Percentiles rank a stretch among this genome's conserved stretches.
phyloP scores from a whole-genome alignment of 2,113 vertebrate genomes.

The Zapornia atra region DNA sequence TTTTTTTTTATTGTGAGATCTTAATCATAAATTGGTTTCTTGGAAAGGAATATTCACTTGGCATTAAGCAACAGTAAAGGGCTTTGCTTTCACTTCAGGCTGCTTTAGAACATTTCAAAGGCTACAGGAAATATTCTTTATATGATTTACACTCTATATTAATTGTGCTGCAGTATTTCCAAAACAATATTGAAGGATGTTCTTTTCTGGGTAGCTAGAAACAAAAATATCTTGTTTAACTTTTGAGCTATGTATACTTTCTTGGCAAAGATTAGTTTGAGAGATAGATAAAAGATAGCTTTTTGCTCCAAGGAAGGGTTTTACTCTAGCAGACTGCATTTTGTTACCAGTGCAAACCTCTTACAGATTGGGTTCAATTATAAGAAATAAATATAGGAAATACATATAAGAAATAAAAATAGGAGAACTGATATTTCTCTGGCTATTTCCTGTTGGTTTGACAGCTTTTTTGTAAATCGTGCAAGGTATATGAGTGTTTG shows the following conservation, averaged over 20 bases:
- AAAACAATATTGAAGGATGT: constrained; percentile 63
- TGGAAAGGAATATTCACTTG: constrained; percentile 69
- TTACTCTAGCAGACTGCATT: constrained; percentile 13
- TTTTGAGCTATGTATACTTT: constrained; percentile 54
- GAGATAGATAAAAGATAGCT: constrained; percentile 12
- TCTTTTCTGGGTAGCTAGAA: constrained; percentile 60
- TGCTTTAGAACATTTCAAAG: constrained; percentile 53
- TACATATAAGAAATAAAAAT: neutral
- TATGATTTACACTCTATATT: constrained; percentile 60
- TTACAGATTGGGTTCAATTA: neutral
- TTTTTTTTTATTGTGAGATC: constrained; percentile 20
- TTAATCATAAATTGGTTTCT: constrained; percentile 66
- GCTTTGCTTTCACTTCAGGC: constrained; percentile 35
- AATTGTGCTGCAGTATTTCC: constrained; percentile 62
- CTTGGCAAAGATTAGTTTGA: constrained; percentile 23
- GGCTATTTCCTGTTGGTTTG: neutral
- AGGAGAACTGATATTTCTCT: neutral
- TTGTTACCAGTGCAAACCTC: constrained; percentile 22
- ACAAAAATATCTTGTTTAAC: constrained; percentile 69
- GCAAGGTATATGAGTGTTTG: neutral
- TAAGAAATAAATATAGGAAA: neutral
- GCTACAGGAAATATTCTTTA: constrained; percentile 46
- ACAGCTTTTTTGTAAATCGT: neutral
- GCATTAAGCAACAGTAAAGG: constrained; percentile 25
- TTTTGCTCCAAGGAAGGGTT: neutral